Evolutionary conservation across 2,888 invertebrate genomes (phyloP).

Genomic region (Alloscopus bannaensis): DNA sequence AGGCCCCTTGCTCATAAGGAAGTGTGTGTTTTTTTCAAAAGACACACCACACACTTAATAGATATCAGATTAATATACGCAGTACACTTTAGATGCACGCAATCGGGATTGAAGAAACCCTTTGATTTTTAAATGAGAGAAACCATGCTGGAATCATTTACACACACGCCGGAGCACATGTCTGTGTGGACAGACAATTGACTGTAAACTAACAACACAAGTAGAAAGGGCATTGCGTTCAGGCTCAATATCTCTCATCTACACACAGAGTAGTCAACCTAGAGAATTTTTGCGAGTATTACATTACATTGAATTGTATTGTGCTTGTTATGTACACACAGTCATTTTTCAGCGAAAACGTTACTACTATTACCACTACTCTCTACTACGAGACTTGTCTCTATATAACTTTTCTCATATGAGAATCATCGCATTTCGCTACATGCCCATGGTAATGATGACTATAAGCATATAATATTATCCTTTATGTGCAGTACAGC

Average conservation of each 20-base stretch:
- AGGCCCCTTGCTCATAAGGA: conserved; percentile 42
- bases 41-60: background rate
- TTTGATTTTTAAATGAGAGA: conserved; percentile 37
- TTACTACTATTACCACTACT: too few species aligned
- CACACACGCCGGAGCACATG: conserved; percentile 65
- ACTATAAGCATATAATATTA: conserved; percentile 17
- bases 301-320: conserved; percentile 56
- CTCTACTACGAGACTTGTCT: too few species aligned
- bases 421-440: too few species aligned
- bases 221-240: conserved; percentile 59
- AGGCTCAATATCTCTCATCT: conserved; percentile 48
- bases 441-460: conserved; percentile 23
- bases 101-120: conserved; percentile 25
- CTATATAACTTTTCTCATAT: too few species aligned
- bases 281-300: conserved; percentile 38
- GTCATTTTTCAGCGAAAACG: conserved; percentile 1
- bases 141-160: conserved; percentile 59
- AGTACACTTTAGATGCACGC: conserved; percentile 18
- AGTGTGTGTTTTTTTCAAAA: conserved; percentile 41
- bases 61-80: conserved; percentile 10
- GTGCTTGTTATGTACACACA: conserved; percentile 32
- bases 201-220: conserved; percentile 64
- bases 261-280: conserved; percentile 44
- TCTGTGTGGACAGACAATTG: conserved; percentile 67
- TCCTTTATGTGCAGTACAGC: conserved; percentile 47